A percentile compares a stretch with the other conserved stretches of the same genome.
Conservation (phyloP, 2,113 vertebrate species). For the Chauna torquata region DNA sequence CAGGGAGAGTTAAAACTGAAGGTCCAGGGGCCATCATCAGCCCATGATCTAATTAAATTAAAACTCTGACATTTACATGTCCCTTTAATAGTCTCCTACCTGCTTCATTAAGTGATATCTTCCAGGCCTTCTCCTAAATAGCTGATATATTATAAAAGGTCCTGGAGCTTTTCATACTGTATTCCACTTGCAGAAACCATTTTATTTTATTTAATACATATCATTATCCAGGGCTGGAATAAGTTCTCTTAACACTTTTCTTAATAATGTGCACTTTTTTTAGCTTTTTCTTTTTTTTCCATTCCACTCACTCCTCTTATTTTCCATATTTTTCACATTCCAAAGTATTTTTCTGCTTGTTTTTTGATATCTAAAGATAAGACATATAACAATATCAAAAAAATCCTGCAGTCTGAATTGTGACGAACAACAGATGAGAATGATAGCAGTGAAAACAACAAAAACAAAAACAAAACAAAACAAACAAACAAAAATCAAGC, state of each 20-base stretch:
- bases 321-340: not conserved
- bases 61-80: not conserved
- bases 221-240: not conserved
- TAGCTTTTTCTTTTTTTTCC: not conserved
- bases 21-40: not conserved
- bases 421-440: constrained; percentile 49
- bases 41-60: not conserved
- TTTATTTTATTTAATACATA: not conserved
- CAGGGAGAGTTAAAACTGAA: not conserved
- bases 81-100: not conserved
- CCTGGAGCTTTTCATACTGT: not conserved
- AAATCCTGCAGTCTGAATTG: not conserved
- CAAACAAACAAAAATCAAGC: not conserved
- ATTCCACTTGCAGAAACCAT: not conserved
- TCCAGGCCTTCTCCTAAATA: not conserved
- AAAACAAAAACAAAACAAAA: not conserved
- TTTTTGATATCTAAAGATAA: not conserved
- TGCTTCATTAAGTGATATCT: not conserved
- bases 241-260: not conserved
- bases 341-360: not conserved
- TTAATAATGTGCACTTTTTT: not conserved
- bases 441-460: not conserved
- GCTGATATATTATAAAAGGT: not conserved
- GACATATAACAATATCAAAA: not conserved
- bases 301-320: not conserved